Conservation (phyloP, 2,797 vertebrate genomes). For the Oreochromis mossambicus region DNA sequence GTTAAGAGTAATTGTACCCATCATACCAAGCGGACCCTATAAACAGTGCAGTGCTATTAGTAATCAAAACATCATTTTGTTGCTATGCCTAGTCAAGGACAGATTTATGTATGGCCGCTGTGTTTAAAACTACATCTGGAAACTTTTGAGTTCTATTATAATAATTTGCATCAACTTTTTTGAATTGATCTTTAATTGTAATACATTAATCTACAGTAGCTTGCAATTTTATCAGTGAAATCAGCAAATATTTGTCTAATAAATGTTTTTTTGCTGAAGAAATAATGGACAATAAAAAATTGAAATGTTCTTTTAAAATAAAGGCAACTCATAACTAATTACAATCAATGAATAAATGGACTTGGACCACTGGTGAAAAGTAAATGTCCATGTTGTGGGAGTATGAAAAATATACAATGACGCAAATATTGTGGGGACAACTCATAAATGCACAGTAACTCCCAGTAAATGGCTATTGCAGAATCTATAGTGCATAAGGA, state of each 20-base stretch:
- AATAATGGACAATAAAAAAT: background rate
- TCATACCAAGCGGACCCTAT: background rate
- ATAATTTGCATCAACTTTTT: background rate
- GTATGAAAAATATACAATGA: background rate
- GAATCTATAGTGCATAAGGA: background rate
- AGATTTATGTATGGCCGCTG: background rate
- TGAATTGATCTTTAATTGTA: background rate
- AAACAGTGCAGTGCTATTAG: background rate
- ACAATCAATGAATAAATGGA: background rate
- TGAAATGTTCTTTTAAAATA: background rate
- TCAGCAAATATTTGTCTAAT: background rate
- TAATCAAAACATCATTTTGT: background rate
- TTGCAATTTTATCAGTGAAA: background rate
- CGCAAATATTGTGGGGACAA: fast-evolving
- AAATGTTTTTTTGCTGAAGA: background rate
- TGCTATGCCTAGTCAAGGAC: background rate
- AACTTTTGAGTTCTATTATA: background rate
- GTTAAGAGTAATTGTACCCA: background rate
- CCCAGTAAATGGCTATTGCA: background rate
- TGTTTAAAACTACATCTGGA: background rate
- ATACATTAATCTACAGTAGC: background rate
- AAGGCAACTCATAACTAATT: background rate
- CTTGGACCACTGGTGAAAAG: background rate
- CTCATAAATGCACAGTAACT: background rate
- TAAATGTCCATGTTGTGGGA: background rate